These are phyloP conservation scores for Willisornis vidua DNA, from an alignment of 2,113 vertebrate genomes.

Conservation along the genomic window DNA sequence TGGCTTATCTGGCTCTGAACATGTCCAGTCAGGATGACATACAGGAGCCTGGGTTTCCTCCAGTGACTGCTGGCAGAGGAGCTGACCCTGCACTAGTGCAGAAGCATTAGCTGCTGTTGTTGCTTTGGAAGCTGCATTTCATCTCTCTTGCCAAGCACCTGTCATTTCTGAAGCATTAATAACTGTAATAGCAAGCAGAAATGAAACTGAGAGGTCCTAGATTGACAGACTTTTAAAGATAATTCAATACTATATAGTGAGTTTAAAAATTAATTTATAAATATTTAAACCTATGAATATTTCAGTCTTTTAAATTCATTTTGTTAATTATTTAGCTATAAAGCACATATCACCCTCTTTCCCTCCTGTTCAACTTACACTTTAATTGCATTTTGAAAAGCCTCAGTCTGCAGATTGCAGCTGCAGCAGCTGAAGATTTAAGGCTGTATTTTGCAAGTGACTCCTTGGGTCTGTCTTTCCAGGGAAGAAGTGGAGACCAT, in stretches of 20 bases:
- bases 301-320: conserved; percentile 33
- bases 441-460: background rate
- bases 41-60: background rate
- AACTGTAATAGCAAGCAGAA: conserved; percentile 37
- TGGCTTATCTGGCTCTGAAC: background rate
- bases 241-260: background rate
- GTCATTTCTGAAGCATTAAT: conserved; percentile 38
- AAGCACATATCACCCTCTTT: background rate
- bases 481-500: background rate
- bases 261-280: conserved; percentile 52
- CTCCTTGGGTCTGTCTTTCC: background rate
- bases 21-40: background rate
- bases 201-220: background rate
- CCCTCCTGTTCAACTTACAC: background rate
- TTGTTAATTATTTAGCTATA: conserved; percentile 49
- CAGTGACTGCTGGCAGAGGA: background rate
- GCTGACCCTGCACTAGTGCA: background rate
- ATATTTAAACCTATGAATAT: conserved; percentile 52
- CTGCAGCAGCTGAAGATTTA: background rate
- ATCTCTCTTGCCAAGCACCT: conserved; percentile 7
- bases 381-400: conserved; percentile 30
- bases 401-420: background rate
- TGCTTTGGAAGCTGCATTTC: conserved; percentile 1
- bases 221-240: conserved; percentile 25
- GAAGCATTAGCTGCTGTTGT: background rate